phyloP scores from a whole-genome alignment of 2,888 invertebrate genomes.

The Platycheirus rosarum region DNA sequence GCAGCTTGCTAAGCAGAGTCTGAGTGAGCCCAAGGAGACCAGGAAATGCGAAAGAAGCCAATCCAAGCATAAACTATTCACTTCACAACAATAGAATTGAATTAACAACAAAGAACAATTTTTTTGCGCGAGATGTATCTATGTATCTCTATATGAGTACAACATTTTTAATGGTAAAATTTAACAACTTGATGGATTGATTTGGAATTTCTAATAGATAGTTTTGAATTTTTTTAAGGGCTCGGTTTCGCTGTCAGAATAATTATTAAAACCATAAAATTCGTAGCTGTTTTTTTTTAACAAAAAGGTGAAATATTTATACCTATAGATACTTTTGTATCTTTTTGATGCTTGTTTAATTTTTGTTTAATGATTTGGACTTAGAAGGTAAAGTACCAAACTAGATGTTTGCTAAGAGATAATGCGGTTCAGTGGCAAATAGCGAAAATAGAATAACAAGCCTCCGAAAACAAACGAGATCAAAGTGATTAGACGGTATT shows the following conservation, averaged over 20 bases:
- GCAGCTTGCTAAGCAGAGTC: background rate
- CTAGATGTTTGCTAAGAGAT: conserved; percentile 5
- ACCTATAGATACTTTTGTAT: too few species aligned
- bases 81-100: background rate
- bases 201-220: too few species aligned
- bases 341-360: background rate
- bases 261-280: too few species aligned
- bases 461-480: conserved; percentile 51
- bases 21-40: conserved; percentile 8
- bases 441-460: conserved; percentile 17
- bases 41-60: conserved; percentile 19
- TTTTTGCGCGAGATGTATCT: conserved; percentile 1
- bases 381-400: background rate
- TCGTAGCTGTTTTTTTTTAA: too few species aligned
- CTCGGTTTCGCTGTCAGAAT: too few species aligned
- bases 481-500: conserved; percentile 40
- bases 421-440: conserved; percentile 23
- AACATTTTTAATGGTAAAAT: too few species aligned
- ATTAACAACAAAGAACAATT: conserved; percentile 2
- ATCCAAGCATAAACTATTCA: conserved; percentile 3
- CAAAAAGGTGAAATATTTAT: too few species aligned
- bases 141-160: background rate
- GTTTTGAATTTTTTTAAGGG: too few species aligned
- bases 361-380: conserved; percentile 10
- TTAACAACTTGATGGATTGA: conserved; percentile 66